Conservation (phyloP, 2,113 vertebrate genomes). For the Sylvia atricapilla region DNA sequence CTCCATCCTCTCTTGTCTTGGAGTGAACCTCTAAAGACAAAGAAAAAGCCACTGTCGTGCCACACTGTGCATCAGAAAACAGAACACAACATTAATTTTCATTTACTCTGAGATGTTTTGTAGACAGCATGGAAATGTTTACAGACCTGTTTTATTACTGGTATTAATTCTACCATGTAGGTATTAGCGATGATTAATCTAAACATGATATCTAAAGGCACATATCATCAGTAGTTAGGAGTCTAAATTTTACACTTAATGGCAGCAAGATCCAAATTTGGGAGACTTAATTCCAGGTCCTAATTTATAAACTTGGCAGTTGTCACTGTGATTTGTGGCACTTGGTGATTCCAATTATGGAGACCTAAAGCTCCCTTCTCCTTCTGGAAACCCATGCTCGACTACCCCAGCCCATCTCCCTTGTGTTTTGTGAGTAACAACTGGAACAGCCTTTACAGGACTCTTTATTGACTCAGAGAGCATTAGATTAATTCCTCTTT, state of each 20-base stretch:
- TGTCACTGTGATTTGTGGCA: conserved; percentile 35
- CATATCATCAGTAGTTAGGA: not conserved
- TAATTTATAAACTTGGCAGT: conserved; percentile 33
- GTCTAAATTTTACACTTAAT: not conserved
- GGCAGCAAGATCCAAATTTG: not conserved
- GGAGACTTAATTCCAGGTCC: not conserved
- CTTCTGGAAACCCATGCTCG: not conserved
- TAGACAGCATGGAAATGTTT: not conserved
- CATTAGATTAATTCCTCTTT: conserved; percentile 43
- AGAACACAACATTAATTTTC: not conserved
- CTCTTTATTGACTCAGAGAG: conserved; percentile 22
- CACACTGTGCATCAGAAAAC: not conserved
- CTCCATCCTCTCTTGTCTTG: not conserved
- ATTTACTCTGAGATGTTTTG: not conserved
- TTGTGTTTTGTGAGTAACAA: not conserved
- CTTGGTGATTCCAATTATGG: conserved; percentile 27
- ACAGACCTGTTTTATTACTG: not conserved
- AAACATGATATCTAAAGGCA: not conserved
- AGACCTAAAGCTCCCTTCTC: not conserved
- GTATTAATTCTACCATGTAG: not conserved
- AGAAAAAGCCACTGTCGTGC: not conserved
- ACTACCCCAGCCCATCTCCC: not conserved
- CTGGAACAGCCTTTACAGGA: not conserved
- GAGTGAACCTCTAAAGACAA: not conserved
- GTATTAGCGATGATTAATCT: not conserved